Evolutionary conservation across 2,888 invertebrate genomes (phyloP).

Genomic region (Eupeodes luniger): DNA sequence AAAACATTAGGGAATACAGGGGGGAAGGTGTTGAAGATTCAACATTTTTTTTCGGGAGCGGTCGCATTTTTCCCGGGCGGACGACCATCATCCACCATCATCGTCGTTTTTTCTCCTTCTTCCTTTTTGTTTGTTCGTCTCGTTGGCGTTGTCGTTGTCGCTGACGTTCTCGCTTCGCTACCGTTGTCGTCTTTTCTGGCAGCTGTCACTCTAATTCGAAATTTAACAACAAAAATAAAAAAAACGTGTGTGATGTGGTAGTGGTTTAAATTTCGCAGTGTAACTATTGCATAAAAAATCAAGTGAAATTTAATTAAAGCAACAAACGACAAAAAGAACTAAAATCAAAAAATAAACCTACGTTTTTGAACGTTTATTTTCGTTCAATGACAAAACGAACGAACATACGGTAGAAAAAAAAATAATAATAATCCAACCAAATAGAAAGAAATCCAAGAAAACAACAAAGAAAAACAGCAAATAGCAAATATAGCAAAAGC

Average conservation of each 20-base stretch:
- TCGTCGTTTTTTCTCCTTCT: neutral
- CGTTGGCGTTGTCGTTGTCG: neutral
- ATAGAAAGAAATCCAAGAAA: slow-evolving; percentile 15
- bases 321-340: neutral
- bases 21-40: slow-evolving; percentile 20
- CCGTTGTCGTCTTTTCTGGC: slow-evolving; percentile 56
- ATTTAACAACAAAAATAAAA: slow-evolving; percentile 1
- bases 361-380: slow-evolving; percentile 46
- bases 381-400: slow-evolving; percentile 70
- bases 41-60: slow-evolving; percentile 67
- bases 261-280: slow-evolving; percentile 51
- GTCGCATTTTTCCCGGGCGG: slow-evolving; percentile 72
- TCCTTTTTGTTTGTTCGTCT: no score
- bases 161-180: neutral
- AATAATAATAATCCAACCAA: slow-evolving; percentile 32
- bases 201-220: slow-evolving; percentile 59
- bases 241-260: slow-evolving; percentile 27
- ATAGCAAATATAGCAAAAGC: slow-evolving; percentile 7
- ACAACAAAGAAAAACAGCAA: neutral
- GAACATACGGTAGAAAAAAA: slow-evolving; percentile 56
- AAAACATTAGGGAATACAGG: slow-evolving; percentile 44
- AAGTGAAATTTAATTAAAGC: slow-evolving; percentile 56
- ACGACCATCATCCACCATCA: slow-evolving; percentile 12
- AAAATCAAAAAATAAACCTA: neutral
- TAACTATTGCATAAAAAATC: slow-evolving; percentile 61